Evolutionary conservation across 2,113 vertebrate species (phyloP), one percentile per base, ranked within the genome.

Genomic region (Rutilus rutilus): DNA sequence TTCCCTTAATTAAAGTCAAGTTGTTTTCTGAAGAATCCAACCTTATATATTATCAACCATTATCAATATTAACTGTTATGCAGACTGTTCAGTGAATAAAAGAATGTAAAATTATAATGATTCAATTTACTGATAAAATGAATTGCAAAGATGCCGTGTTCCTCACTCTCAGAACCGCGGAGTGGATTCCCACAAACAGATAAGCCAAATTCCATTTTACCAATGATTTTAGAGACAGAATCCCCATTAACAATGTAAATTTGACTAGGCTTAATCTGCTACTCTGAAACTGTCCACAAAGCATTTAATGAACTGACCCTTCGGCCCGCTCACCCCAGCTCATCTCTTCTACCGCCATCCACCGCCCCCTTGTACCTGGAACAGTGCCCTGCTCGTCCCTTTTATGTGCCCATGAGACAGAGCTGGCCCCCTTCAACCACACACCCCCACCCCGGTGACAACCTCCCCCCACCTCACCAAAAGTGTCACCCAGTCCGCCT

Each of bases 401-500:
- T 87, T 81, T 73, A 78, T 89, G 86, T 80, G 86, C 79, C 83
- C 80, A 69, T 50, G 83, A 89, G 78, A 85, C 78, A 39, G 78
- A 87, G 62, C 78, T 87, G 79, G 64, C 69, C 83, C 83, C 83
- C 77, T 83, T 74, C 83, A 78, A 83, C 78, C 76, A 88, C 79
- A 59, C 82, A 74, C 85, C 86, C 77, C 73, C 75, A 84, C 86
- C 69, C 83, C 42, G 45, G 67, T 71, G 45, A 87, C 83, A 89
- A 79, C 86, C 88, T 78, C 73, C 88, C 71, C 85, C 85, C 79
- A 73, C 75, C 86, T 74, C 74, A 75, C 65, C 79, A 74, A 89
- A 89, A 87, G 88, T 89, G 88, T 89, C 86, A 87, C 88, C 86
- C 87, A 88, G 82, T 87, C 83, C 83, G 82, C 87, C 89, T 90